Evolutionary conservation across 2,888 invertebrate species (phyloP), one percentile per base, ranked within the genome.

Genomic region (Ennomos erosarius): DNA sequence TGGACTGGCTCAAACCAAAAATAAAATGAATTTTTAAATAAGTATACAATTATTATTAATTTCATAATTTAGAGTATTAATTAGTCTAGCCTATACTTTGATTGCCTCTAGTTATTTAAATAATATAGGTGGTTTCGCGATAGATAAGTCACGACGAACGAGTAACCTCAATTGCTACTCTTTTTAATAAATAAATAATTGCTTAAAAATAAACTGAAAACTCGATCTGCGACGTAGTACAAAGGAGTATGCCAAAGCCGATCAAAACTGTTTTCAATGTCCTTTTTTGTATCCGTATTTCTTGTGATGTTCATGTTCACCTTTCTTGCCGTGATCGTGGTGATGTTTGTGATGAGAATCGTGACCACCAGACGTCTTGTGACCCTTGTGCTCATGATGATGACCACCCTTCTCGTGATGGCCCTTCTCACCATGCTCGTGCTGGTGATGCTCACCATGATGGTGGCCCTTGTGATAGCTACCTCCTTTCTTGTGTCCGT

Each of bases 401-500:
- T 97, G 96, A 59, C 95, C 95, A 8, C 97, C 97, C 79, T 97
- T 96, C 78, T 96, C 95, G 77, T 96, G 95, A 74, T 95, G 94
- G 10, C 96, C 96, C 79, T 97, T 96, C 85, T 97, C 96, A 38
- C 96, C 96, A 68, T 96, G 95, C 76, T 96, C 95, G 70, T 96
- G 95, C 71, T 95, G 94, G 73, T 96, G 96, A 71, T 96, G 95
- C 9, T 94, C 95, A 44, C 95, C 95, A 74, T 97, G 94, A 76
- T 96, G 95, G 80, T 96, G 96, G n/a, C 96, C 96, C 73, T 96
- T 96, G 86, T 97, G 96, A 83, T 95, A 94, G 81, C 95, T 95
- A 8, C 96, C 96, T 58, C 97, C 97, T 87, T 97, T 96, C 86
- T 97, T 96, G 86, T 96, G 95, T 26, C 95, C 96, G 71, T 96